Conservation (phyloP, 1,140 invertebrate genomes). For the Heliconius melpomene region DNA sequence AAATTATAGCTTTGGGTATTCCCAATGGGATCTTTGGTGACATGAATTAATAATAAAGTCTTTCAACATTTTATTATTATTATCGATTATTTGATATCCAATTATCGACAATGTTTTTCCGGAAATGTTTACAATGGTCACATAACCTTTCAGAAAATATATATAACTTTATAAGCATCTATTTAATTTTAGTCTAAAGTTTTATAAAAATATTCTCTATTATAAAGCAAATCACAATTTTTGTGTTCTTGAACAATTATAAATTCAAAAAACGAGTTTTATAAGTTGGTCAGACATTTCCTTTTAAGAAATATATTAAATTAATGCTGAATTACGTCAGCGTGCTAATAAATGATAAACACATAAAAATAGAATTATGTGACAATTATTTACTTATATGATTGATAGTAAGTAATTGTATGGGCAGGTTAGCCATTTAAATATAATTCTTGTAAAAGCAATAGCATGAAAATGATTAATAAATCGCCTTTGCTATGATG, state of each 20-base stretch:
- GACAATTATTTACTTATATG: not conserved
- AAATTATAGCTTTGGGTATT: too few relatives aligned
- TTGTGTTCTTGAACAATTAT: not conserved
- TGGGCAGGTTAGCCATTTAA: not conserved
- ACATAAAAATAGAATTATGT: not conserved
- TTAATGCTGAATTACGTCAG: not conserved
- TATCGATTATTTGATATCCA: too few relatives aligned
- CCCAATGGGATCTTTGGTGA: too few relatives aligned
- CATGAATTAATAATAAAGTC: too few relatives aligned
- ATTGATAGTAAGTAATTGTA: not conserved
- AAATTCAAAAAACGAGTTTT: slow-evolving; percentile 17
- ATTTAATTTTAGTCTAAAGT: too few relatives aligned
- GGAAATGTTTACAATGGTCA: too few relatives aligned
- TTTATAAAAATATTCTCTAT: not conserved
- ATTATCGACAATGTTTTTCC: too few relatives aligned
- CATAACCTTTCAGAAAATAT: too few relatives aligned
- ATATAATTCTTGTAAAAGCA: not conserved
- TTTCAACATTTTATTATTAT: too few relatives aligned
- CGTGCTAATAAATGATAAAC: not conserved
- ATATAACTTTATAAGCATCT: too few relatives aligned
- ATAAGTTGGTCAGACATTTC: not conserved
- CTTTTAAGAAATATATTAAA: not conserved
- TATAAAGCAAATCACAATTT: not conserved
- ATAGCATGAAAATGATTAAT: not conserved
- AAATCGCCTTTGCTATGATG: not conserved